Conservation (phyloP, 2,797 vertebrate genomes). For the Denticeps clupeoides region DNA sequence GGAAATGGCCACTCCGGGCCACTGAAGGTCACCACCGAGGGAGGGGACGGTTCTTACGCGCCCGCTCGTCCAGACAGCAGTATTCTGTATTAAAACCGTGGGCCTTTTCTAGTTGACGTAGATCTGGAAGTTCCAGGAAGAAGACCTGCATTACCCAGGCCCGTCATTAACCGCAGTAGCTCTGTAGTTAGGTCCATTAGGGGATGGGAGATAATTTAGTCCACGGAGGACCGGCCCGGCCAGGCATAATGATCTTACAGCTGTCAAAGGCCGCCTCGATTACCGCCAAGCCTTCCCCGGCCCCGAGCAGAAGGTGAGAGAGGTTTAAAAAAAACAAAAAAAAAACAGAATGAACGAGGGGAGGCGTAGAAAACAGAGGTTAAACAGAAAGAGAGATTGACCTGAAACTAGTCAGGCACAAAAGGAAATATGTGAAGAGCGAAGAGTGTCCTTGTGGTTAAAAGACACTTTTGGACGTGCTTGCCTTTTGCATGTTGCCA, state of each 20-base stretch:
- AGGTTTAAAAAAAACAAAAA: neutral
- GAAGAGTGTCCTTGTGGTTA: no score
- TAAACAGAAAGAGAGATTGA: constrained; percentile 7
- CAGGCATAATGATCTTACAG: constrained; percentile 42
- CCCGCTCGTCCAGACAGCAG: no score
- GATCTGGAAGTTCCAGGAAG: no score
- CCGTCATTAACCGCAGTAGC: neutral
- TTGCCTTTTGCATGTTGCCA: no score
- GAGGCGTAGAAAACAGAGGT: neutral
- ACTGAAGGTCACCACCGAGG: no score
- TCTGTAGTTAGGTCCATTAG: neutral
- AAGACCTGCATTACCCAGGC: constrained; percentile 2
- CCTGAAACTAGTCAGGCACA: constrained; percentile 3
- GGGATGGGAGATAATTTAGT: neutral
- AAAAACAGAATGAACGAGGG: neutral
- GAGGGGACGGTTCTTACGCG: no score
- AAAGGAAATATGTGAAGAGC: constrained; percentile 24
- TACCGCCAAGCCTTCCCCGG: constrained; percentile 33
- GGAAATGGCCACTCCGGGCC: no score
- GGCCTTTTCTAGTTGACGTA: no score
- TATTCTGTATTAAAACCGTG: no score
- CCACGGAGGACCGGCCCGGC: constrained; percentile 40
- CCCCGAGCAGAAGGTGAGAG: constrained; percentile 5
- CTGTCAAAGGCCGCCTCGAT: constrained; percentile 30
- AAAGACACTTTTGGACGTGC: no score